Base-by-base conservation (phyloP, 2,113 vertebrate species). In the Athene noctua region DNA sequence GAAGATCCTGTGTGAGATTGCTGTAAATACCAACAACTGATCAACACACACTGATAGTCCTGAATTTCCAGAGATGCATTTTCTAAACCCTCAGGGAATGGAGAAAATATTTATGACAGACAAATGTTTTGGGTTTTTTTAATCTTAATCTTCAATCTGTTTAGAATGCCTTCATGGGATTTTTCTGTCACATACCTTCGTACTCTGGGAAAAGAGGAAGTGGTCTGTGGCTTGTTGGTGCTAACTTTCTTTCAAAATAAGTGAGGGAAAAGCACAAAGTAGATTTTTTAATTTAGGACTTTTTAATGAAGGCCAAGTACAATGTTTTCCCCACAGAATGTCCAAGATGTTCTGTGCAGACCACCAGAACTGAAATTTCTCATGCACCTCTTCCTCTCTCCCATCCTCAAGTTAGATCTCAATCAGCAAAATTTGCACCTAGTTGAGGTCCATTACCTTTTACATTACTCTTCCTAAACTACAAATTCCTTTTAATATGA, bases 51-150 rank as follows among this genome's bases (percentile, higher is more conserved):
- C 51, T 55, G 75, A 96, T 92, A 89, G 72, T n/a, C 44, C 55
- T 79, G 52, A 75, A 46, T 54, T 74, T 71, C 67, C 38, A 90
- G 49, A 68, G 46, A 47, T 62, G 84, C 51, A 58, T 58, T 94
- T 92, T 94, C 58, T 93, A 82, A 74, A 30, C 75, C 95, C 74
- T 70, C n/a, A 65, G 81, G 94, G 71, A 80, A 90, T 9, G 8
- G 27, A 66, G 78, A 94, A 97, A 95, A 78, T 92, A 97, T 97
- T 96, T 97, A 96, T 13, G 2, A 80, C 73, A 94, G 75, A 58
- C 54, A 91, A 90, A 19, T 62, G 15, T n/a, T 59, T 46, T 15
- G 36, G 9, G 26, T 10, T 29, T 80, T 94, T 95, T 96, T 94
- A 52, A 96, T 95, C 96, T 94, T 92, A 75, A 93, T 96, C 95